Evolutionary conservation across 2,113 vertebrate genomes (phyloP), one percentile per base, ranked within the genome.

Genomic region (Megaleporinus macrocephalus): DNA sequence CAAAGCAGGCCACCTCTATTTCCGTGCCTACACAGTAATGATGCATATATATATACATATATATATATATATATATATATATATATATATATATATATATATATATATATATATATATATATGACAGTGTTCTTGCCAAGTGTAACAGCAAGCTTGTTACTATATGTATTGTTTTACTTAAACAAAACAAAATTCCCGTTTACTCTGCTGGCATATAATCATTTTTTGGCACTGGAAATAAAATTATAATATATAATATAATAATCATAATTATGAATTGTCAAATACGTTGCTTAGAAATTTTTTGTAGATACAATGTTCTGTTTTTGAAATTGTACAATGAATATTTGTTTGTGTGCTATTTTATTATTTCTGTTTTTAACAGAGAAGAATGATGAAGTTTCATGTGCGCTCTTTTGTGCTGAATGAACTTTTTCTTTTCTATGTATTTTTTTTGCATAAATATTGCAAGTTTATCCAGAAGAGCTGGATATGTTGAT

Each of bases 131-230:
- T 70, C 44, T 74, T 74, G 53, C 73, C 36, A 1, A 10, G 51
- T 59, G 20, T 44, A 44, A 41, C 24, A 29, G 41, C 33, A 70
- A 44, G 66, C 73, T 75, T 75, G 53, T 33, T 30, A 74, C 36
- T 44, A 20, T 36, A 59, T n/a, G 22, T 44, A 13, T 24, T 44
- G 66, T 36, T 70, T 59, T 75, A 33, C 14, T 57, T 75, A 12
- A 30, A 30, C 61, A 57, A 27, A 59, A 59, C 18, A 24, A 20
- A 33, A 55, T 20, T 27, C 0, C 47, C 22, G 11, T 14, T 73
- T 29, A 36, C 72, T 12, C 51, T 29, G 49, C 16, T 51, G 71
- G 53, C 0, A 57, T 20, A 7, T 15, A n/a, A 5, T 57, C 22
- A 20, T 22, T 22, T 16, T 61, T 61, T 12, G 57, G 24, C 24